These are phyloP conservation scores for Ischnura elegans DNA, from an alignment of 2,888 invertebrate species.

Conservation along the genomic window DNA sequence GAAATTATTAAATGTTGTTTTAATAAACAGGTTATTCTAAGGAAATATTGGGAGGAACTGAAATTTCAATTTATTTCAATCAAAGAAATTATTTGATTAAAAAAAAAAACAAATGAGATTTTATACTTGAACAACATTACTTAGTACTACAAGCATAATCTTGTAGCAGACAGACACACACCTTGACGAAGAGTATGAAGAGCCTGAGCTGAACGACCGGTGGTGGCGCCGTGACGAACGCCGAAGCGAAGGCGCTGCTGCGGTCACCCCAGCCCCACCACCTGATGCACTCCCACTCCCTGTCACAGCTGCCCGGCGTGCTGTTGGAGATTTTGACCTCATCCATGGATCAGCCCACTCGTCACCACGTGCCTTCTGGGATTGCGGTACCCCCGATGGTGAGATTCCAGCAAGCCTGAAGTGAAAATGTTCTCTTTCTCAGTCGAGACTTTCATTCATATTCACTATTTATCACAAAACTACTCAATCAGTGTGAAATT, in stretches of 20 bases:
- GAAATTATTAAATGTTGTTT: no score
- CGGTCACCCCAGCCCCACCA: background rate
- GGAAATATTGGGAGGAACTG: no score
- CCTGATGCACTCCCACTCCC: no score
- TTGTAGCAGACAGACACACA: conserved; percentile 75
- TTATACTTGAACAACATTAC: no score
- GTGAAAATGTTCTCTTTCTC: no score
- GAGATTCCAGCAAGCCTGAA: background rate
- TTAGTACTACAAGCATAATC: background rate
- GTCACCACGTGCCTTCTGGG: conserved; percentile 78
- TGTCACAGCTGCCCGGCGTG: conserved; percentile 77
- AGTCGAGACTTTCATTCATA: no score
- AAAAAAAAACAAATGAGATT: no score
- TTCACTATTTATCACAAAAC: no score
- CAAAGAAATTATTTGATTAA: no score
- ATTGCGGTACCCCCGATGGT: background rate
- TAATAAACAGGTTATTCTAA: no score
- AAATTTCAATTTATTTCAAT: no score
- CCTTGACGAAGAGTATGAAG: conserved; percentile 84
- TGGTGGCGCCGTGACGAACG: conserved; percentile 80
- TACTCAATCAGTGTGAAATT: no score
- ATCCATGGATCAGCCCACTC: conserved; percentile 99
- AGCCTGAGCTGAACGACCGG: conserved; percentile 83
- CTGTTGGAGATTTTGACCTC: conserved; percentile 84
- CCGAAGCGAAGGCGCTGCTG: conserved; percentile 62